Conservation (phyloP, 2,888 invertebrate species). For the Lissonota sp. region DNA sequence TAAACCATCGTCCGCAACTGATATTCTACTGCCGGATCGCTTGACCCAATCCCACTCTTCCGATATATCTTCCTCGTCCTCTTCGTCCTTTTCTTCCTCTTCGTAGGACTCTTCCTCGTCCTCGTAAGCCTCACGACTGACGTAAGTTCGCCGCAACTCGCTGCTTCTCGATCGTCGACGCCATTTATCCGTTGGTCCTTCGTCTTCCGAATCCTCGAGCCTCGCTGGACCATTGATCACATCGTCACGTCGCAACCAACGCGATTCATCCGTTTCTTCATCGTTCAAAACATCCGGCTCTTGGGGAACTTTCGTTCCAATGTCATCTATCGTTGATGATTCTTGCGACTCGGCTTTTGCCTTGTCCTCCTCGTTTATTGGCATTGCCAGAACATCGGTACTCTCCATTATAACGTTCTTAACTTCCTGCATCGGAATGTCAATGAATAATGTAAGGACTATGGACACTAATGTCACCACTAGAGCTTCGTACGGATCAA, state of each 20-base stretch:
- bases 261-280: conserved; percentile 28
- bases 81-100: conserved; percentile 41
- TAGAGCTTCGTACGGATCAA: conserved; percentile 86
- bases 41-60: conserved; percentile 52
- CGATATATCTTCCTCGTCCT: conserved; percentile 40
- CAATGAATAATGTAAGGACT: conserved; percentile 87
- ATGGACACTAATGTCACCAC: conserved; percentile 85
- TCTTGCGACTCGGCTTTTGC: conserved; percentile 28
- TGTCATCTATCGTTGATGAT: conserved; percentile 2
- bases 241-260: conserved; percentile 35
- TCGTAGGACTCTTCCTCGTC: conserved; percentile 56
- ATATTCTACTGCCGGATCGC: conserved; percentile 38
- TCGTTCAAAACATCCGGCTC: conserved; percentile 2
- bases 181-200: conserved; percentile 52
- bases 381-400: conserved; percentile 68
- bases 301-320: neutral
- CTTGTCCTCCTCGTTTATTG: conserved; percentile 27
- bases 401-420: conserved; percentile 83
- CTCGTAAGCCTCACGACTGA: conserved; percentile 68
- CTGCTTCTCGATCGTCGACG: conserved; percentile 59
- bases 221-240: conserved; percentile 23
- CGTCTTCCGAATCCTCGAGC: conserved; percentile 58
- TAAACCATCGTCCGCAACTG: conserved; percentile 65
- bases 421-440: conserved; percentile 88
- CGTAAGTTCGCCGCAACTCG: conserved; percentile 60